Evolutionary conservation across 2,888 invertebrate genomes (phyloP), one percentile per base, ranked within the genome.

Genomic region (Fissipunctia ypsillon): DNA sequence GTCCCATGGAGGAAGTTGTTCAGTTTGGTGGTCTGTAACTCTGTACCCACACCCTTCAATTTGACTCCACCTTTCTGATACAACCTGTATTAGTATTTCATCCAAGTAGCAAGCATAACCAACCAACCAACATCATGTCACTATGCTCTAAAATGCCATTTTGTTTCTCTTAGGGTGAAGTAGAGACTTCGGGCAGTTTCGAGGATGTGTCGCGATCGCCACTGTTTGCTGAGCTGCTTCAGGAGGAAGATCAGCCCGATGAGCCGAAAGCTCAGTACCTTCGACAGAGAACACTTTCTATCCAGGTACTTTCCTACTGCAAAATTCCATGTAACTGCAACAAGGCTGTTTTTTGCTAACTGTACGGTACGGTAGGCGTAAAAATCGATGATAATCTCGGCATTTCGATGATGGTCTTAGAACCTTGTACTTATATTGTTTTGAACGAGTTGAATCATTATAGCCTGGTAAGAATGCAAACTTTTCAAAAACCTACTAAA

Each of bases 171-270:
- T 22, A 97, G 97, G 97, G 97, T 9, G 96, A 96, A 92, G 94
- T 97, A 61, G 97, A 97, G 85, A 96, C 94, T 66, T 93, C 97
- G 83, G 97, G 97, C 4, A 95, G 91, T 0, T 97, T 97, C 84
- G 92, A 95, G 0, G 96, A 97, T 64, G 96, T 97, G 52, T 96
- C 97, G n/a, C 93, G 94, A 52, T 95, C 96, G 19, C 96, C 96
- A 2, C 87, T 95, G 28, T 96, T 96, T 79, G 93, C 94, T 14
- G 95, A 96, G 72, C 90, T 96, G 41, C 87, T 97, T 38, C 92
- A 96, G 73, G 95, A 96, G 66, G 95, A 95, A 66, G 94, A 95
- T 14, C 88, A 93, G 74, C 87, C 91, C 1, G 84, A 89, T 3
- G 91, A 92, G 35, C 86, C 90, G 7, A 75, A 70, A n/a, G 72